Evolutionary conservation across 1,140 invertebrate species (phyloP).

Genomic region (Leptinotarsa defecta): DNA sequence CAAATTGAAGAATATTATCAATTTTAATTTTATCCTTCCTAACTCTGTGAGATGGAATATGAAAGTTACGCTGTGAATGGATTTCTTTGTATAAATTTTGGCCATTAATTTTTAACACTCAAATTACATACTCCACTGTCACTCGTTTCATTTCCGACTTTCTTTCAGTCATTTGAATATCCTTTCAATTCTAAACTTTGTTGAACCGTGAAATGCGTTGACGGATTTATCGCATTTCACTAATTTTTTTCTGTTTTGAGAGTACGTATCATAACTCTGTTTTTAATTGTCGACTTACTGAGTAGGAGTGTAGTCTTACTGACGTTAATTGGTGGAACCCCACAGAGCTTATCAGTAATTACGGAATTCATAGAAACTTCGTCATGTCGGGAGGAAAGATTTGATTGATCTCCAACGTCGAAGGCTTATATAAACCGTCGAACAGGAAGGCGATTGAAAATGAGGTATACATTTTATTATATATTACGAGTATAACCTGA

Average conservation of each 20-base stretch:
- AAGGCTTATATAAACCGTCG: not conserved
- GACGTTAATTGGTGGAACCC: constrained; percentile 7
- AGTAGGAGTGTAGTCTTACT: not conserved
- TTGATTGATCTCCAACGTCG: constrained; percentile 2
- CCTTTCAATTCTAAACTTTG: not conserved
- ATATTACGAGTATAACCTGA: no score
- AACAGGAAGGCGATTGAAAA: not conserved
- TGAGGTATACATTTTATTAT: no score
- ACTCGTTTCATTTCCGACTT: no score
- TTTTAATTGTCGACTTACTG: not conserved
- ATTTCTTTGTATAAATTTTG: no score
- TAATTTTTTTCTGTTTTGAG: not conserved
- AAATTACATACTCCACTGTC: no score
- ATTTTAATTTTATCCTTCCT: no score
- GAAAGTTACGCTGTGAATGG: no score
- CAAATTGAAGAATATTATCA: no score
- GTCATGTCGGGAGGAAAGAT: not conserved
- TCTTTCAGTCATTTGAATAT: not conserved
- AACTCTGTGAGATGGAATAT: no score
- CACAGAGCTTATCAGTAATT: not conserved
- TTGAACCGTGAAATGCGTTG: not conserved
- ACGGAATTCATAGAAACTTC: not conserved
- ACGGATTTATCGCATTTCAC: constrained; percentile 5
- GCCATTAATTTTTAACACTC: no score
- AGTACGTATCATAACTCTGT: not conserved